These are phyloP conservation scores for Drosophila leontia DNA, from an alignment of 1,140 invertebrate species.

Conservation along the genomic window DNA sequence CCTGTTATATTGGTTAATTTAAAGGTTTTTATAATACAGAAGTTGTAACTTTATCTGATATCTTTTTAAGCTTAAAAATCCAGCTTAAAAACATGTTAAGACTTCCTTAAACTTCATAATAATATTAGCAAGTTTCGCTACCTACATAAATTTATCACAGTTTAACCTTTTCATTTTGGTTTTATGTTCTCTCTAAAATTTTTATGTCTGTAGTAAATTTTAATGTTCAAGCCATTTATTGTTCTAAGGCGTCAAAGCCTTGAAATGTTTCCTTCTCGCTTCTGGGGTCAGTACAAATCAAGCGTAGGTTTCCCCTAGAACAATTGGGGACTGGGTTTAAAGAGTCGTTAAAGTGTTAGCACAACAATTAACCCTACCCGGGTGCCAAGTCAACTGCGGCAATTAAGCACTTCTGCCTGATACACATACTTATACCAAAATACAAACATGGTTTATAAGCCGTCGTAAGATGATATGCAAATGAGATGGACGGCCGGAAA, in stretches of 20 bases:
- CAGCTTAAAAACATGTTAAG: background rate
- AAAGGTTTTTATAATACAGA: too few relatives aligned
- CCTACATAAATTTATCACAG: background rate
- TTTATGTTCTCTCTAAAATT: background rate
- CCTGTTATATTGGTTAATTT: too few relatives aligned
- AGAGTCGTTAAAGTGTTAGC: slow-evolving; percentile 36
- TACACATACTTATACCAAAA: background rate
- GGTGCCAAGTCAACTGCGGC: slow-evolving; percentile 6
- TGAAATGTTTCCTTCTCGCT: background rate
- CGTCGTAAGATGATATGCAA: slow-evolving; percentile 47
- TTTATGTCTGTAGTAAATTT: background rate
- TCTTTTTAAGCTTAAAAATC: background rate
- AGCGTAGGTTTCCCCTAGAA: background rate
- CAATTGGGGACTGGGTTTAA: slow-evolving; percentile 5
- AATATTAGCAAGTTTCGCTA: background rate
- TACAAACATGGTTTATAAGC: slow-evolving; percentile 6
- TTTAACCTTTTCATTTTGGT: background rate
- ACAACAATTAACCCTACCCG: slow-evolving; percentile 18
- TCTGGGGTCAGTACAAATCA: background rate
- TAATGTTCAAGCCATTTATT: background rate
- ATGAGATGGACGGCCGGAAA: slow-evolving; percentile 47
- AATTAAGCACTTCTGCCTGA: slow-evolving; percentile 8
- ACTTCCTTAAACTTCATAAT: background rate
- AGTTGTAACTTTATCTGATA: too few relatives aligned
- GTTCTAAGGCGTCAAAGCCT: background rate